These are phyloP conservation scores for Hylaea fasciaria DNA, from an alignment of 2,888 invertebrate species.

Conservation along the genomic window DNA sequence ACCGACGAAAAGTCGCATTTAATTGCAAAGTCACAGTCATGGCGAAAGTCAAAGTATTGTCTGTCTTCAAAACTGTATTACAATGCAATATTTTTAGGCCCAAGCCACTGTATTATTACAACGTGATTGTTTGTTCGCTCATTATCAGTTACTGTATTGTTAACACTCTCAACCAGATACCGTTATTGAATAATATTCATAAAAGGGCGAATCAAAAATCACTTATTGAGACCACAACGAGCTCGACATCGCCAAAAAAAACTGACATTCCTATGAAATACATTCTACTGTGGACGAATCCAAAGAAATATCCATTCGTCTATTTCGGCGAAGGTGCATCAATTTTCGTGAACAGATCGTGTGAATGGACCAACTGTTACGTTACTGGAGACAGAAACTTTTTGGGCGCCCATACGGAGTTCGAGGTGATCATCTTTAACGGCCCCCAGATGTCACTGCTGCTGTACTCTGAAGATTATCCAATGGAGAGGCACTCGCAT, in stretches of 20 bases:
- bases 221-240: not conserved
- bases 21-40: not conserved
- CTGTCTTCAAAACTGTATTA: constrained; percentile 14
- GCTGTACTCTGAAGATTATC: constrained; percentile 47
- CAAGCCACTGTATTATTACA: constrained; percentile 12
- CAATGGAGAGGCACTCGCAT: constrained; percentile 46
- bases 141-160: constrained; percentile 8
- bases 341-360: constrained; percentile 59
- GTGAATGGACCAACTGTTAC: constrained; percentile 65
- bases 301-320: constrained; percentile 55
- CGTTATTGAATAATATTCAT: not conserved
- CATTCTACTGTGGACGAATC: constrained; percentile 67
- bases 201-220: not conserved
- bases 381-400: constrained; percentile 59
- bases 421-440: constrained; percentile 64
- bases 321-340: constrained; percentile 61
- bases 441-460: constrained; percentile 53
- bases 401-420: constrained; percentile 56
- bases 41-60: constrained; percentile 4
- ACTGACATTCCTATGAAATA: constrained; percentile 49
- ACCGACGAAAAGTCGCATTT: not conserved
- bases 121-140: constrained; percentile 9
- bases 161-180: constrained; percentile 9
- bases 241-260: not conserved
- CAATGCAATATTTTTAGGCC: constrained; percentile 4